A percentile compares a stretch with the other conserved stretches of the same genome.
These are phyloP conservation scores for Alosa alosa DNA, from an alignment of 2,113 vertebrate genomes.

Conservation along the genomic window DNA sequence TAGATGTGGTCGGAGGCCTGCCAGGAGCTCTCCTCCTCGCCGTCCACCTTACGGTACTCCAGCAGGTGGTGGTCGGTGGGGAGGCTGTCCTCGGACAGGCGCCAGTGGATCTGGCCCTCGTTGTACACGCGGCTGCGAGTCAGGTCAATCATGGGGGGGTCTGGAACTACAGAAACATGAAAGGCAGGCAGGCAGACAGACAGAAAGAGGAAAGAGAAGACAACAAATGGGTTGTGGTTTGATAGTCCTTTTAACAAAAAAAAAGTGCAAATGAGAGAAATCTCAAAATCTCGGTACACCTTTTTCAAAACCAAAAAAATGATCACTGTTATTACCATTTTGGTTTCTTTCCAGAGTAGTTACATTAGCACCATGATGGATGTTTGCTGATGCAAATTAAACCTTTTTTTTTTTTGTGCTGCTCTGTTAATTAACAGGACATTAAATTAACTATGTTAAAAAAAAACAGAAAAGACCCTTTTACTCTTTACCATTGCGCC, in stretches of 20 bases:
- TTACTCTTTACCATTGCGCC: background rate
- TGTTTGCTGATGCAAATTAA: background rate
- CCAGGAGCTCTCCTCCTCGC: conserved; percentile 73
- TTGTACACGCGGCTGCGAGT: conserved; percentile 84
- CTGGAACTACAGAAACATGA: conserved; percentile 72
- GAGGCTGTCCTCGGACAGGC: conserved; percentile 75
- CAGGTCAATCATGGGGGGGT: conserved; percentile 86
- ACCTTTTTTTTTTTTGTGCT: background rate
- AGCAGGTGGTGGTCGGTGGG: conserved; percentile 84
- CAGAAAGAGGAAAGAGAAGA: background rate
- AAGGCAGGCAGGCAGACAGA: background rate
- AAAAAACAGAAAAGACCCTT: background rate
- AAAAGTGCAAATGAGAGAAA: background rate
- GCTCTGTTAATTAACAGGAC: background rate
- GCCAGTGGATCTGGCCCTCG: conserved; percentile 84
- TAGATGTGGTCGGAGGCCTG: conserved; percentile 71
- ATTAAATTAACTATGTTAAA: background rate
- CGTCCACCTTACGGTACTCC: conserved; percentile 80
- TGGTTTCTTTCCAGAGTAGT: background rate
- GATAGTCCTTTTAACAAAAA: background rate
- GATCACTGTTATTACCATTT: background rate
- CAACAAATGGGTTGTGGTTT: background rate
- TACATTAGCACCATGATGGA: background rate
- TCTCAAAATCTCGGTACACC: background rate
- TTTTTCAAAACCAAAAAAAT: background rate